These are phyloP conservation scores for Rhynchopsitta pachyrhyncha DNA, from an alignment of 2,113 vertebrate species.

Conservation along the genomic window DNA sequence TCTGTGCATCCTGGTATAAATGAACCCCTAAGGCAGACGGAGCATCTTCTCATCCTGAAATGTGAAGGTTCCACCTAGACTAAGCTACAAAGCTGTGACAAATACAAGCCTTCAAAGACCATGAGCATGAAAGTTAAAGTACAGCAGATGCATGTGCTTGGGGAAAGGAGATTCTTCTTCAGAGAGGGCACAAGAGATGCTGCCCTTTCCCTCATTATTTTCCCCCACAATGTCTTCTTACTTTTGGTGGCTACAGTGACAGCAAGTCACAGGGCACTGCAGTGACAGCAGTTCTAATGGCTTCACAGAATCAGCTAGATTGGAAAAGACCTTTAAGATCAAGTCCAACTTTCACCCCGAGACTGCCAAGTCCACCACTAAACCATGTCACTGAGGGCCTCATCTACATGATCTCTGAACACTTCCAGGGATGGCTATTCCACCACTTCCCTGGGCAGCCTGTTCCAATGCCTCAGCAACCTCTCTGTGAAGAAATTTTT, in stretches of 20 bases:
- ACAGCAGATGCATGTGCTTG: fast-evolving
- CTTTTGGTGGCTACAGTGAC: background rate
- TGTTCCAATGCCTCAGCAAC: background rate
- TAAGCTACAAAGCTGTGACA: background rate
- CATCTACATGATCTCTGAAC: background rate
- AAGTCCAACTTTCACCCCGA: background rate
- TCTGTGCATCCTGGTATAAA: background rate
- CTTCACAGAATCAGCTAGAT: background rate
- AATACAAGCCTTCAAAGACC: background rate
- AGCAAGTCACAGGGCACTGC: background rate
- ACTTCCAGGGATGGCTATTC: background rate
- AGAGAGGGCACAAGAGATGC: background rate
- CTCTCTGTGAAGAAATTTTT: background rate
- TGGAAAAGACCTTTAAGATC: background rate
- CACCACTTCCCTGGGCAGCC: background rate
- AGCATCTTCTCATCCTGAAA: background rate
- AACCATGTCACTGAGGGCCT: background rate
- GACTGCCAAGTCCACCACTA: background rate
- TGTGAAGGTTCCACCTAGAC: background rate
- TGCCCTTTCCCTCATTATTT: background rate
- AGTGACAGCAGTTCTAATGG: background rate
- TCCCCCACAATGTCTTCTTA: background rate
- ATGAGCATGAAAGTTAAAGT: background rate
- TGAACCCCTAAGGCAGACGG: fast-evolving
- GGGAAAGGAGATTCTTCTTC: background rate